Conservation (phyloP, 2,113 vertebrate species). For the Pipa parva region DNA sequence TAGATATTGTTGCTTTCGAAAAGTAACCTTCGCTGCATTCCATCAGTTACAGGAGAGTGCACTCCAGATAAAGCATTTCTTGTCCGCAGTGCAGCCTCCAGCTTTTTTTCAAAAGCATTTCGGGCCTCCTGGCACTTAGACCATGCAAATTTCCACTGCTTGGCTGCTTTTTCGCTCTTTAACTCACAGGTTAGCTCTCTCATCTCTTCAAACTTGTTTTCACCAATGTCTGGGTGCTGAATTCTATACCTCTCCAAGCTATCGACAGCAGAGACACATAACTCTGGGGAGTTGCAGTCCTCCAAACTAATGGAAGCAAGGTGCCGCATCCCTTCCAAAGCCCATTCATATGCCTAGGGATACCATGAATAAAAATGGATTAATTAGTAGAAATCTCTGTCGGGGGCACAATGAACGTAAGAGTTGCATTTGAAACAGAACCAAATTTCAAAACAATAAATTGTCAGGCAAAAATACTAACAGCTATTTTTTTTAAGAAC, state of each 20-base stretch:
- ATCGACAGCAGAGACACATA: slow-evolving; percentile 55
- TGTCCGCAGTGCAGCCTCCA: slow-evolving; percentile 64
- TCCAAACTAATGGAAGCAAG: slow-evolving; percentile 70
- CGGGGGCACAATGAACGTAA: too few species aligned
- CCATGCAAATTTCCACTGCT: slow-evolving; percentile 78
- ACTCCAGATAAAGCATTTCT: not conserved
- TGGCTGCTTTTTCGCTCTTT: slow-evolving; percentile 66
- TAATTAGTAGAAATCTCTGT: too few species aligned
- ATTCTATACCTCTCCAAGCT: slow-evolving; percentile 66
- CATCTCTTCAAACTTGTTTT: slow-evolving; percentile 74
- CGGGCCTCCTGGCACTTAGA: slow-evolving; percentile 78
- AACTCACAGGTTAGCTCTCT: slow-evolving; percentile 72
- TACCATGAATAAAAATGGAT: too few species aligned
- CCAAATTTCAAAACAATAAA: too few species aligned
- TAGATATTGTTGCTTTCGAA: slow-evolving; percentile 53
- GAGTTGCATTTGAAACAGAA: too few species aligned
- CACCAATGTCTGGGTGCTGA: slow-evolving; percentile 66
- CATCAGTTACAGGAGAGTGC: slow-evolving; percentile 40
- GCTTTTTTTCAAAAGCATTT: slow-evolving; percentile 73
- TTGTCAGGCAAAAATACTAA: too few species aligned
- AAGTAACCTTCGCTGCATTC: slow-evolving; percentile 6
- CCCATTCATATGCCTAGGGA: slow-evolving; percentile 71
- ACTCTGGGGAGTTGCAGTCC: slow-evolving; percentile 58
- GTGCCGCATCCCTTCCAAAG: slow-evolving; percentile 71
- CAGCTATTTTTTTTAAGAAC: too few species aligned